phyloP scores from a whole-genome alignment of 2,113 vertebrate species.

The Podocnemis expansa region DNA sequence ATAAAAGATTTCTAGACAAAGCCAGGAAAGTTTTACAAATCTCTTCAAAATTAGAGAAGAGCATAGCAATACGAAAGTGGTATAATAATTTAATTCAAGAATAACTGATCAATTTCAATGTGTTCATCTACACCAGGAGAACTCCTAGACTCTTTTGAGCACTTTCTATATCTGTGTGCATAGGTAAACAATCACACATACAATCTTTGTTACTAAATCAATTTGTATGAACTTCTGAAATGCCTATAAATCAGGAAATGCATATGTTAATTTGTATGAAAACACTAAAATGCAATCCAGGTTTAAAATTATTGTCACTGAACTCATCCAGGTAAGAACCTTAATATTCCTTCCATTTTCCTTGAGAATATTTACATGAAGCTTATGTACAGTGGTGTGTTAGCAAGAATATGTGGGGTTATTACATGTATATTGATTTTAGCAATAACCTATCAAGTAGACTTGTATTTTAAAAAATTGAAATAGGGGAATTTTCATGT shows the following conservation, averaged over 20 bases:
- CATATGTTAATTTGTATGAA: not conserved
- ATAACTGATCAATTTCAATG: not conserved
- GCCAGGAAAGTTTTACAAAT: not conserved
- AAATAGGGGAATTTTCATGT: not conserved
- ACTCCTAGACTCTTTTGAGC: not conserved
- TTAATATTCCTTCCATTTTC: not conserved
- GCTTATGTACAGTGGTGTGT: not conserved
- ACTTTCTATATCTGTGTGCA: rapidly evolving
- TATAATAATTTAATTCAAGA: not conserved
- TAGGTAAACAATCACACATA: not conserved
- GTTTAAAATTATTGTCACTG: conserved; percentile 38
- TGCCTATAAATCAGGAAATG: not conserved
- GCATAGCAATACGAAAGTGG: not conserved
- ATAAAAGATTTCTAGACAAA: not conserved
- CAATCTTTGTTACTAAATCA: not conserved
- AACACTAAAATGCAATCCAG: conserved; percentile 35
- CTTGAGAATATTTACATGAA: not conserved
- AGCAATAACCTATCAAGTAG: not conserved
- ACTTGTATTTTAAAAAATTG: not conserved
- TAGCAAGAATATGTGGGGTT: not conserved
- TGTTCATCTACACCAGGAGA: not conserved
- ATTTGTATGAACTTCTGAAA: not conserved
- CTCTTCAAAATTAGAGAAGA: not conserved
- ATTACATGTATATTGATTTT: not conserved
- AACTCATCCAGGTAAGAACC: conserved; percentile 66